Conservation (phyloP, 2,113 vertebrate genomes). For the Holacanthus passer region DNA sequence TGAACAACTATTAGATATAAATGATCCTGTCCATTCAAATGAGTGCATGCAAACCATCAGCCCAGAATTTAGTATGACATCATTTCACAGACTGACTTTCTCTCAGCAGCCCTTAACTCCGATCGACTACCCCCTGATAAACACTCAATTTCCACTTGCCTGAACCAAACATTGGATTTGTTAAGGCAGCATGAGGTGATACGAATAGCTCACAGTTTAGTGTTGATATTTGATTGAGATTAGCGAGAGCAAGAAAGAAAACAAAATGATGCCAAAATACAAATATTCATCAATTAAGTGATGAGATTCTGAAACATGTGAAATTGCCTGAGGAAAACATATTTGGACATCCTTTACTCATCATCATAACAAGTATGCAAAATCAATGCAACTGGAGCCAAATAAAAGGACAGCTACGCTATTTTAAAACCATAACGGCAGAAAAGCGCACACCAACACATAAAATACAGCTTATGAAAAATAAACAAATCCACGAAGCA, state of each 20-base stretch:
- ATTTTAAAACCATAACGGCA: neutral
- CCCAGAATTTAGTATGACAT: neutral
- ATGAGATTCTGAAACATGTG: neutral
- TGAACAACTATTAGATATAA: neutral
- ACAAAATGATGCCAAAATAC: neutral
- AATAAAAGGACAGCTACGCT: neutral
- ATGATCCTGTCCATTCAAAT: neutral
- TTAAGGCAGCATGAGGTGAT: neutral
- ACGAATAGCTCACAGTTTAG: neutral
- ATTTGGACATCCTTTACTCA: neutral
- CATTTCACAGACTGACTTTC: neutral
- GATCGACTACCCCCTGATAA: neutral
- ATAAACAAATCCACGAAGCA: slow-evolving; percentile 9
- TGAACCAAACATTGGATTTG: neutral
- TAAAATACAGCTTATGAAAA: slow-evolving; percentile 20
- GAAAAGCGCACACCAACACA: neutral
- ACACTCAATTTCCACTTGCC: slow-evolving; percentile 3
- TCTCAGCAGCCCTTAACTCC: neutral
- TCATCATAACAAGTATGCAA: neutral
- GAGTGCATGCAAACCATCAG: neutral
- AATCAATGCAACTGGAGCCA: neutral
- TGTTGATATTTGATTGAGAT: neutral
- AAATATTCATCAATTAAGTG: neutral
- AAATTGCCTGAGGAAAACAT: neutral
- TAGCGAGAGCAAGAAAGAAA: neutral